Percentiles rank a stretch among this genome's conserved stretches.
Evolutionary conservation across 2,888 invertebrate genomes (phyloP).

Genomic region (Papilio demoleus): DNA sequence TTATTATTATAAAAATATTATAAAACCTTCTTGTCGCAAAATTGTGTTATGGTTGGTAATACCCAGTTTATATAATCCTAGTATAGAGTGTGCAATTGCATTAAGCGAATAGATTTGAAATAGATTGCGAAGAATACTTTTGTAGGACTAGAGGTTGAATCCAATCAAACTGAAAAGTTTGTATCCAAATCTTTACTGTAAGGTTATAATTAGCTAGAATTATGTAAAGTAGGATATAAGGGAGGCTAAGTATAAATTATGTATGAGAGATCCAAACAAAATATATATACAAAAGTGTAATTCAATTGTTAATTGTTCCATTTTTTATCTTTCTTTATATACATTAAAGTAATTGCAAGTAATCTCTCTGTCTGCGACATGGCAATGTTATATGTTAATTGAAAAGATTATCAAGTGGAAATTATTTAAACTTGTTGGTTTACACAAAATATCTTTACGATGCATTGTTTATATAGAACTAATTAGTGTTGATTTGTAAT

Average conservation of each 20-base stretch:
- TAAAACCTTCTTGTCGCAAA: background rate
- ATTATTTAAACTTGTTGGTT: background rate
- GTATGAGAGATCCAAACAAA: background rate
- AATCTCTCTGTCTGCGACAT: slow-evolving; percentile 1
- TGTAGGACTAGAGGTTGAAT: too few relatives aligned
- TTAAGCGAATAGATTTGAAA: too few relatives aligned
- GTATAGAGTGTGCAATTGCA: background rate
- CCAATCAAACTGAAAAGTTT: too few relatives aligned
- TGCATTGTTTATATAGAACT: background rate
- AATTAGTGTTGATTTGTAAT: too few relatives aligned
- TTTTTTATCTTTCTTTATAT: slow-evolving; percentile 1
- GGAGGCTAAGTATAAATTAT: background rate
- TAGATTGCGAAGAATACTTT: too few relatives aligned
- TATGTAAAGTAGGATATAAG: too few relatives aligned
- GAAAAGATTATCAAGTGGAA: background rate
- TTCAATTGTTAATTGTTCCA: background rate
- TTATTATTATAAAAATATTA: too few relatives aligned
- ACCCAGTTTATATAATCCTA: background rate
- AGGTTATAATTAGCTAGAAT: too few relatives aligned
- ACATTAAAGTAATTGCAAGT: slow-evolving; percentile 6
- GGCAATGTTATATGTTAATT: slow-evolving; percentile 15
- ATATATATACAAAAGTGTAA: background rate
- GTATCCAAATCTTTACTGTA: too few relatives aligned
- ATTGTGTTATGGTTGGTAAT: background rate
- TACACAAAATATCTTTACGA: background rate